Evolutionary conservation across 2,797 vertebrate genomes (phyloP).

Genomic region (Vultur gryphus): DNA sequence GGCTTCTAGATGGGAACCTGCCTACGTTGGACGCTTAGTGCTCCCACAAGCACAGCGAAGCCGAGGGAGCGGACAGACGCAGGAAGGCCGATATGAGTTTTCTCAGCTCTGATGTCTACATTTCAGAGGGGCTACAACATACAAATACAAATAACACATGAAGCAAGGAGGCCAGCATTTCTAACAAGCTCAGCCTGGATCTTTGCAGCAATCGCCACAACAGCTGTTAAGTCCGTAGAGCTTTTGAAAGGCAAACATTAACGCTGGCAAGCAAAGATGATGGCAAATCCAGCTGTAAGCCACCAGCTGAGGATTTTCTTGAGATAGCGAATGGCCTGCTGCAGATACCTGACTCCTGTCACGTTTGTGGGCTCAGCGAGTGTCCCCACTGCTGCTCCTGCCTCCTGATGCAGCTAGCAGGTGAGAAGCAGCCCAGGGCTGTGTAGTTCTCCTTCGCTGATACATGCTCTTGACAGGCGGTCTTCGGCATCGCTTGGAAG

Average conservation of each 20-base stretch:
- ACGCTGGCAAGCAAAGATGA: background rate
- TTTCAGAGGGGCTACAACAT: background rate
- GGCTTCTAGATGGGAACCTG: background rate
- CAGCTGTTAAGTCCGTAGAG: background rate
- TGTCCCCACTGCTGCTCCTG: rapidly evolving
- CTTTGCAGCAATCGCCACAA: background rate
- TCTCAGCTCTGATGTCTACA: background rate
- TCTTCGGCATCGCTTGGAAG: background rate
- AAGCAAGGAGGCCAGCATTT: background rate
- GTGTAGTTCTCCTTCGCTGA: background rate
- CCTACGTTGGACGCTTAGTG: rapidly evolving
- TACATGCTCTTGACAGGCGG: background rate
- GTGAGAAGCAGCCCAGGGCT: background rate
- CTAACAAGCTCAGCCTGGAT: background rate
- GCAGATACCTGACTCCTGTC: background rate
- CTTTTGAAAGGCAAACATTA: constrained; percentile 10
- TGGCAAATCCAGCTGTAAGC: constrained; percentile 23
- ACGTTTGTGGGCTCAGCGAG: background rate
- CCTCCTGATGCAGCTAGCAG: background rate
- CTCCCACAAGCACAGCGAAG: background rate
- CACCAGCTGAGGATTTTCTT: constrained; percentile 4
- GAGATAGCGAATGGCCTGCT: background rate
- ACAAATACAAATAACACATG: background rate
- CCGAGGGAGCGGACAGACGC: rapidly evolving
- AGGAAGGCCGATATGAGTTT: background rate